These are phyloP conservation scores for Hirundichthys speculiger DNA, from an alignment of 2,113 vertebrate genomes.

Conservation along the genomic window DNA sequence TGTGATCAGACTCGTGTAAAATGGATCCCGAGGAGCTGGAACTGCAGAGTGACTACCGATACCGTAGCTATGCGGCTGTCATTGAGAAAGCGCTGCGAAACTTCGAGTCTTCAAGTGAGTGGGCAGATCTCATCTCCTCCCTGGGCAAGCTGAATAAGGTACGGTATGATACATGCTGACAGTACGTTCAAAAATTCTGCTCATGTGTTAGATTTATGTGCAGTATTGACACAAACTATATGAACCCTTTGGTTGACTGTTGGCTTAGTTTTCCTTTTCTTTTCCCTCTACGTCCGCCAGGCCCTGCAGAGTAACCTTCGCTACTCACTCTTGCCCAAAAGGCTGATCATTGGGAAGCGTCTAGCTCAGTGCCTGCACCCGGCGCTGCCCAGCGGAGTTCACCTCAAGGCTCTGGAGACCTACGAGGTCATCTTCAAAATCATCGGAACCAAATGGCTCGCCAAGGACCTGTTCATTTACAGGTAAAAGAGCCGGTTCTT, in stretches of 20 bases:
- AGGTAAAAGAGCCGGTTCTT: slow-evolving; percentile 70
- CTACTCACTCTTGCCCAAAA: slow-evolving; percentile 90
- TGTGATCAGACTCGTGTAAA: slow-evolving; percentile 67
- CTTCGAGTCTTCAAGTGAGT: slow-evolving; percentile 97
- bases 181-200: too few species aligned
- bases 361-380: slow-evolving; percentile 96
- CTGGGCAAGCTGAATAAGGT: slow-evolving; percentile 99
- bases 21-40: slow-evolving; percentile 97
- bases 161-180: slow-evolving; percentile 31
- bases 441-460: slow-evolving; percentile 93
- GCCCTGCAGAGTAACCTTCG: slow-evolving; percentile 97
- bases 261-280: not conserved
- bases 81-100: slow-evolving; percentile 97
- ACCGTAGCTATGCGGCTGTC: slow-evolving; percentile 89
- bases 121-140: slow-evolving; percentile 98
- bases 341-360: slow-evolving; percentile 94
- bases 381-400: slow-evolving; percentile 95
- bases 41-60: slow-evolving; percentile 92
- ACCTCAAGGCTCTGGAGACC: slow-evolving; percentile 95
- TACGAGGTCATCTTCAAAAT: slow-evolving; percentile 99
- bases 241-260: not conserved
- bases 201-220: too few species aligned
- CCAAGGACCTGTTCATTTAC: slow-evolving; percentile 93
- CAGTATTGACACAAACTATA: too few species aligned
- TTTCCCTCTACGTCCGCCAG: slow-evolving; percentile 64